Base-by-base conservation (phyloP, 2,888 invertebrate species). In the Criorhina ranunculi region DNA sequence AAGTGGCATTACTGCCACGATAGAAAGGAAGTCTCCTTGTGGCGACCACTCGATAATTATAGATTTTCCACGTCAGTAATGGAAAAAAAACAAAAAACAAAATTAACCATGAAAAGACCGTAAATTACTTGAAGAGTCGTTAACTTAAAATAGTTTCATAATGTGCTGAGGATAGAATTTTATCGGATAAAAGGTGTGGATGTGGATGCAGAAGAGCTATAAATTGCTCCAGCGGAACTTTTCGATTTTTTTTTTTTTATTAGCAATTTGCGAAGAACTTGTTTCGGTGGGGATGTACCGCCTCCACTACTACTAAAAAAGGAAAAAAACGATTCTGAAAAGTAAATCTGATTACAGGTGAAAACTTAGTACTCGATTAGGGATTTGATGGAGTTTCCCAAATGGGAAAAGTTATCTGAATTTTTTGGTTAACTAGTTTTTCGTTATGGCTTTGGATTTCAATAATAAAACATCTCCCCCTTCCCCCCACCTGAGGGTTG, bases 281-380 rank as follows among this genome's bases (percentile, higher is more conserved):
- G 37, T 44, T 64, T 60, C 57, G 17, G 11, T 6, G 46, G 11
- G 15, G 7, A n/a, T 0, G 4, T 0, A 24, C 24, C 24, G 1
- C 24, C 24, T 24, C n/a, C n/a, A n/a, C n/a, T 12, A 24, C 24
- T 11, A 6, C 8, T 29, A 31, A 44, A 57, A 35, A 60, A 44
- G 17, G 49, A 31, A 17, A 37, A 72, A 53, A 40, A 51, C 51
- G 51, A 60, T 75, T 19, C 51, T 64, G 24, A 51, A 40, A 66
- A 80, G 80, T 80, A 85, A 85, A 85, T 80, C 75, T 76, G 85
- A 80, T 85, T 85, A 76, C 85, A 66, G 70, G 66, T 85, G 70
- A 35, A 76, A 85, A 85, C 75, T 85, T 70, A 60, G 66, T 73
- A 85, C 80, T 76, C 85, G 80, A 85, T 85, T 80, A 85, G 80